A percentile compares a stretch with the other conserved stretches of the same genome.
phyloP scores from a whole-genome alignment of 2,888 invertebrate species.

The Tenthredo notha region DNA sequence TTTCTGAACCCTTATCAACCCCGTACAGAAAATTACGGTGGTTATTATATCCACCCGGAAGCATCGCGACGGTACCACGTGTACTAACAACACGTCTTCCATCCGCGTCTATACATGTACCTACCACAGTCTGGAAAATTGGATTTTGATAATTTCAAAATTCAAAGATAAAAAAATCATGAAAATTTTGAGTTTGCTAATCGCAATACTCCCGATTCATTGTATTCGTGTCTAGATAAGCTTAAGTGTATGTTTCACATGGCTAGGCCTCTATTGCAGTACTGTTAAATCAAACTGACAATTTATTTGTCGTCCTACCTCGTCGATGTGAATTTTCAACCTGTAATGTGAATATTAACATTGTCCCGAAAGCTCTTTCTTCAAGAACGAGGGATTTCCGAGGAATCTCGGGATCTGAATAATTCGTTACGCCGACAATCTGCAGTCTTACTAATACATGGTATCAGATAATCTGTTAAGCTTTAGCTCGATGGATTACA shows the following conservation, averaged over 20 bases:
- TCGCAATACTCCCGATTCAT: background rate
- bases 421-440: background rate
- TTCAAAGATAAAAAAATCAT: background rate
- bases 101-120: background rate
- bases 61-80: constrained; percentile 36
- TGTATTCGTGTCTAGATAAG: background rate
- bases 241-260: background rate
- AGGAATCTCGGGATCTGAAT: background rate
- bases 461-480: background rate
- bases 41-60: background rate
- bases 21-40: background rate
- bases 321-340: background rate
- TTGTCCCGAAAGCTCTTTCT: background rate
- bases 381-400: background rate
- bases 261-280: background rate
- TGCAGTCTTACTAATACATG: constrained; percentile 7
- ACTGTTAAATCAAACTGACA: background rate
- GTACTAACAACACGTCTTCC: constrained; percentile 11
- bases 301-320: background rate
- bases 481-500: constrained; percentile 21
- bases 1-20: background rate
- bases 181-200: background rate
- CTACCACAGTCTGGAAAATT: background rate
- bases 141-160: background rate
- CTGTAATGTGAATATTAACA: constrained; percentile 10